A percentile compares a stretch with the other conserved stretches of the same genome.
These are phyloP conservation scores for Threskiornis aethiopicus DNA, from an alignment of 2,797 vertebrate genomes.

Conservation along the genomic window DNA sequence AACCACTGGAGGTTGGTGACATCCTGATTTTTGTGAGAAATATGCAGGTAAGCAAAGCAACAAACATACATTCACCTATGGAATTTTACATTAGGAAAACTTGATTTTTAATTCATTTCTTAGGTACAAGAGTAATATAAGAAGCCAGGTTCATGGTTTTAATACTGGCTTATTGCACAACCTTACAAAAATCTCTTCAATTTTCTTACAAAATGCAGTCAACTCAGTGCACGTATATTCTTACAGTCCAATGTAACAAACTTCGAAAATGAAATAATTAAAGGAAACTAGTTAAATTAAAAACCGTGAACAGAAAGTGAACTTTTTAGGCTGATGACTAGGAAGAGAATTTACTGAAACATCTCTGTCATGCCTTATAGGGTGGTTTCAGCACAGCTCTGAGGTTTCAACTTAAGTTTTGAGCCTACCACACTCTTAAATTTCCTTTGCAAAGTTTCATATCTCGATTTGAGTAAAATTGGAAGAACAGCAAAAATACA, in stretches of 20 bases:
- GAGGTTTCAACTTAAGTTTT: background rate
- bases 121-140: background rate
- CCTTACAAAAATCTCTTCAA: background rate
- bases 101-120: background rate
- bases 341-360: background rate
- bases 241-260: background rate
- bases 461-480: background rate
- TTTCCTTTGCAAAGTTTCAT: background rate
- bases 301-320: background rate
- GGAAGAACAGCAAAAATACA: background rate
- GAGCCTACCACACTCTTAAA: background rate
- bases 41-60: background rate
- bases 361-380: background rate
- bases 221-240: background rate
- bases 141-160: background rate
- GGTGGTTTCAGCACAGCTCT: background rate
- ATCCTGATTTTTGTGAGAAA: background rate
- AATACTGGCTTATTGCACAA: background rate
- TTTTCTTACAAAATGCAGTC: background rate
- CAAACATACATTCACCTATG: background rate
- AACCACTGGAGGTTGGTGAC: background rate
- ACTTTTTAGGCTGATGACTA: background rate
- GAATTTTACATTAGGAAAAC: background rate
- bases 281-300: background rate
- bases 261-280: fast-evolving